Evolutionary conservation across 2,888 invertebrate genomes (phyloP), one percentile per base, ranked within the genome.

Genomic region (Pardosa pseudoannulata): DNA sequence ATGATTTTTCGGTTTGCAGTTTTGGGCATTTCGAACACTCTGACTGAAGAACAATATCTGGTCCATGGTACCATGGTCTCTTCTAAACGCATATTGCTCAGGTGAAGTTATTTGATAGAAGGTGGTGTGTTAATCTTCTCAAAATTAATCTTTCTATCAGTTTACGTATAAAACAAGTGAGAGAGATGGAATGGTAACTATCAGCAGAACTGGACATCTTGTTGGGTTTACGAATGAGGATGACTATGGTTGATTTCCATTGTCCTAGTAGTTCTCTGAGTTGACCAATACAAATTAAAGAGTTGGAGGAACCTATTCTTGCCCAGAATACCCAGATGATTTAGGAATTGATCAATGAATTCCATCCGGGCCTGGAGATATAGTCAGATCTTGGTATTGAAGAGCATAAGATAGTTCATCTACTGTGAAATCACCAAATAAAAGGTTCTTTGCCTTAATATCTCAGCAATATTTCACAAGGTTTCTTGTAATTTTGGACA

Each of bases 1-100:
- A 32, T 76, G 67, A 19, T n/a, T 62, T n/a, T 19, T 29, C 13
- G 67, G 41, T 19, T 36, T 75, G 23, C 27, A 36, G 11, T 65
- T 29, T 7, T 75, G 65, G 7, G 75, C 28, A 56, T 73, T 11
- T 27, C 36, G 32, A 19, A 39, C 28, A 70, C 28, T 31, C 1
- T 36, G 16, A 16, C 32, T 13, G 36, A n/a, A 36, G 16, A 9
- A 46, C 16, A 46, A 6, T 16, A 46, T 46, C 16, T 46, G 6
- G 16, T 46, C 16, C 1, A 46, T n/a, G 9, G 6, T 46, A 16
- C 13, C 9, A 46, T 46, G 41, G 9, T 16, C 41, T 46, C 41
- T 46, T 46, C 41, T 46, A 46, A 46, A 46, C 2, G 9, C 41
- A 46, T 46, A 46, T 13, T 46, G 41, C 16, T 13, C 16, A 9